A percentile compares a stretch with the other conserved stretches of the same genome.
Conservation (phyloP, 2,797 vertebrate genomes). For the Podarcis lilfordi region DNA sequence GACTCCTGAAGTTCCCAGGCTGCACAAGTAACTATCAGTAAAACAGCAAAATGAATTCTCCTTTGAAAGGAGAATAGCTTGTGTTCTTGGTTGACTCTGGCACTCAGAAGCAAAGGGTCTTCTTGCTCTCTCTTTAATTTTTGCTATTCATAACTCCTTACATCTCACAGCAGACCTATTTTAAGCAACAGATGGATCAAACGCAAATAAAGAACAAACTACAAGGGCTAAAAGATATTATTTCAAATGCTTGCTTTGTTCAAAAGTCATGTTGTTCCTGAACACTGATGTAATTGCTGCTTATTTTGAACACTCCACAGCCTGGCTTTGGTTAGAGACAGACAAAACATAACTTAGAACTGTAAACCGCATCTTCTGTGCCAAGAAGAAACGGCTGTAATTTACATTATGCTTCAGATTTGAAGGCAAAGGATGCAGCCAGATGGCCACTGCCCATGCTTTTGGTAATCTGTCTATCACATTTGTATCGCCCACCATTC, state of each 20-base stretch:
- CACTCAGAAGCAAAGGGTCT: constrained; percentile 39
- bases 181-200: constrained; percentile 69
- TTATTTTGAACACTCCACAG: constrained; percentile 64
- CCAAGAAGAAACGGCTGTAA: constrained; percentile 63
- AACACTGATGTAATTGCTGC: constrained; percentile 57
- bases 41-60: neutral
- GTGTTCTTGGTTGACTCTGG: neutral
- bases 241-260: constrained; percentile 62
- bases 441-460: neutral
- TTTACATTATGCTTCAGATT: constrained; percentile 63
- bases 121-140: constrained; percentile 37
- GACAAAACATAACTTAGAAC: constrained; percentile 69
- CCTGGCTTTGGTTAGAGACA: constrained; percentile 67
- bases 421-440: constrained; percentile 49
- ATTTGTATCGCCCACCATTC: neutral
- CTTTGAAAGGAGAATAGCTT: constrained; percentile 20
- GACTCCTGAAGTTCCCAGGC: constrained; percentile 46
- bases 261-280: constrained; percentile 60
- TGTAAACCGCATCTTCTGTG: constrained; percentile 55
- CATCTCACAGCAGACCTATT: constrained; percentile 60
- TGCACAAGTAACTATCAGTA: constrained; percentile 35
- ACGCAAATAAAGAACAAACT: constrained; percentile 66
- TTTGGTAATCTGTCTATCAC: neutral
- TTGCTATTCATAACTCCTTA: constrained; percentile 54
- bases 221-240: constrained; percentile 66